Evolutionary conservation across 2,797 vertebrate species (phyloP), one percentile per base, ranked within the genome.

Genomic region (Chelon auratus): DNA sequence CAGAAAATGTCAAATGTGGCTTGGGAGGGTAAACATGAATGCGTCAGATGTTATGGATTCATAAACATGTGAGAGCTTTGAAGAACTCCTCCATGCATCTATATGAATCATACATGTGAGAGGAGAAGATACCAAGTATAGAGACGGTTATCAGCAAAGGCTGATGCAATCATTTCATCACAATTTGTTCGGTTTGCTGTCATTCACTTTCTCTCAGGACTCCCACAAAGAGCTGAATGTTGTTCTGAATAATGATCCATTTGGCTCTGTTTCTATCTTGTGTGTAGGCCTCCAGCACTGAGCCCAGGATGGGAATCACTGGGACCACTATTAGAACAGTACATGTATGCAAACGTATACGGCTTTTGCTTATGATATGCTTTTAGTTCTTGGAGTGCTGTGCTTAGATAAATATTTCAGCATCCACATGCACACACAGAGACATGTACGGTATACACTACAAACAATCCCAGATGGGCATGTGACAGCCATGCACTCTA

Each of bases 1-100:
- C 85, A 92, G 93, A 94, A 95, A 94, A 94, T 94, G 92, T 94
- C 93, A 94, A 93, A 93, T 92, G 87, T 81, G 87, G 90, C 92
- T 90, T 82, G 89, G 92, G 91, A 95, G 89, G 86, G 60, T 90
- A 92, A 93, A 93, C 90, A 93, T 79, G 82, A 85, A 89, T 64
- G 82, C 88, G 67, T 93, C 90, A 92, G 90, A 89, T 89, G 89
- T 93, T 93, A 91, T 89, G 88, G 91, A 79, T 92, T 87, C 85
- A 91, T 90, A 86, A 87, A 91, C 90, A 89, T 89, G 88, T 59
- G 72, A 84, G 73, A 59, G 80, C 88, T 92, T 89, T 90, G 88
- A 91, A 89, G 85, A 81, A 86, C 68, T 83, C 66, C 70, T 82
- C 80, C 33, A 62, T 81, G 85, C 84, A 65, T 86, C 81, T 70